These are phyloP conservation scores for Pilophorus perplexus DNA, from an alignment of 2,888 invertebrate genomes.

Conservation along the genomic window DNA sequence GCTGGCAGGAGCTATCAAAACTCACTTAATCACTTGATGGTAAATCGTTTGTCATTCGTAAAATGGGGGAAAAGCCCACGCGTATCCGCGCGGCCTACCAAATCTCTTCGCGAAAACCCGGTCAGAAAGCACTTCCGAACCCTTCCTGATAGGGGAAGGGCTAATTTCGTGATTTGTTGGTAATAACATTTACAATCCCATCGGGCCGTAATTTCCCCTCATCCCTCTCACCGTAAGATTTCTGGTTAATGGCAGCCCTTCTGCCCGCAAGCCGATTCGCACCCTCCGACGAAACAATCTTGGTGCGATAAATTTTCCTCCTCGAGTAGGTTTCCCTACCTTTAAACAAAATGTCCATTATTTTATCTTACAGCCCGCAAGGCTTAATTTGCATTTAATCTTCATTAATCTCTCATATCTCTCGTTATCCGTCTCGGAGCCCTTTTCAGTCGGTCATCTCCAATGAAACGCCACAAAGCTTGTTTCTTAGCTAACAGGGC, in stretches of 20 bases:
- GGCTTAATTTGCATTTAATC: constrained; percentile 31
- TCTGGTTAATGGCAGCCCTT: neutral
- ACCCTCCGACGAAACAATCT: constrained; percentile 20
- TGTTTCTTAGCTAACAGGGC: neutral
- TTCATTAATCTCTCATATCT: constrained; percentile 9
- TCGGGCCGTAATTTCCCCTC: constrained; percentile 22
- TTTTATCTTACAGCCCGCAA: constrained; percentile 23
- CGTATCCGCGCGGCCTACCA: too few relatives aligned
- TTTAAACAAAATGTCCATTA: constrained; percentile 24
- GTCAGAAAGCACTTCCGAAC: constrained; percentile 12
- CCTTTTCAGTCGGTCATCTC: neutral
- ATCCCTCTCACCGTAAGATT: neutral
- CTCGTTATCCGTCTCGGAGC: neutral
- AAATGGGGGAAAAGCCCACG: too few relatives aligned
- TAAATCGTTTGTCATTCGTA: too few relatives aligned
- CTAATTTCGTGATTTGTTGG: constrained; percentile 35
- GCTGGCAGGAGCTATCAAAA: too few relatives aligned
- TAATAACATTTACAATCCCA: constrained; percentile 32
- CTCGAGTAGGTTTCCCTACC: neutral
- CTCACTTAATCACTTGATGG: too few relatives aligned
- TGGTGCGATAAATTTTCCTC: constrained; percentile 5
- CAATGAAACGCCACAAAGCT: neutral
- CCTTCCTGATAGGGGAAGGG: constrained; percentile 21
- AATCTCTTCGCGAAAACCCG: constrained; percentile 7
- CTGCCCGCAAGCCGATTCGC: constrained; percentile 1